Base-by-base conservation (phyloP, 2,113 vertebrate species). In the Hoplias malabaricus region DNA sequence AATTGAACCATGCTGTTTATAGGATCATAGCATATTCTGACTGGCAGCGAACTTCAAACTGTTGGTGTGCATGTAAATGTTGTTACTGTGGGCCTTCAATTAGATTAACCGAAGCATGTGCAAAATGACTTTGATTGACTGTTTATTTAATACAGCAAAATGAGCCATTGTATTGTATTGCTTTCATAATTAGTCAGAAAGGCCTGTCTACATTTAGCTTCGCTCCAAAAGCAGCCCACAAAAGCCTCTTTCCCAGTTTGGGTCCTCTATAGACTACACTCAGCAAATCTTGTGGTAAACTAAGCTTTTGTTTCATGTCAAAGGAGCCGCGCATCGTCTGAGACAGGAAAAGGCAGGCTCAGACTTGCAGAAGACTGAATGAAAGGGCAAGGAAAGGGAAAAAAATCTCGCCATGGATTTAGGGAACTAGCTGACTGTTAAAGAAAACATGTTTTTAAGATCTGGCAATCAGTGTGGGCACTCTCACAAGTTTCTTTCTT, bases 281-380 rank as follows among this genome's bases (percentile, higher is more conserved):
- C 61, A 46, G n/a, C n/a, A 23, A 53, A 69, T 21, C 65, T 46
- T 77, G 48, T 29, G 29, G 46, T 34, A 77, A 77, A 68, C 74
- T 23, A 59, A 46, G 75, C 53, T 46, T 77, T 77, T 46, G 75
- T 69, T 69, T 68, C 36, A 68, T 23, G 46, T 76, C 50, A 77
- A 69, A 77, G 66, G 29, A 77, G 57, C 65, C 53, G n/a, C 50
- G 73, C 31, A 25, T 14, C 46, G 48, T 13, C 46, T 19, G 46
- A 75, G 54, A 67, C 46, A 27, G 43, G n/a, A 66, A 53, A n/a
- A 40, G 61, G 46, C 73, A 76, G 6, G 75, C 43, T 69, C 36
- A 61, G 53, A 77, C 75, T 69, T 77, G 75, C 27, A 40, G 50
- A 36, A 57, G 36, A 68, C 29, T 42, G 36, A 69, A 77, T 33